Conservation (phyloP, 2,113 vertebrate species). For the Campylomormyrus tamandua region DNA sequence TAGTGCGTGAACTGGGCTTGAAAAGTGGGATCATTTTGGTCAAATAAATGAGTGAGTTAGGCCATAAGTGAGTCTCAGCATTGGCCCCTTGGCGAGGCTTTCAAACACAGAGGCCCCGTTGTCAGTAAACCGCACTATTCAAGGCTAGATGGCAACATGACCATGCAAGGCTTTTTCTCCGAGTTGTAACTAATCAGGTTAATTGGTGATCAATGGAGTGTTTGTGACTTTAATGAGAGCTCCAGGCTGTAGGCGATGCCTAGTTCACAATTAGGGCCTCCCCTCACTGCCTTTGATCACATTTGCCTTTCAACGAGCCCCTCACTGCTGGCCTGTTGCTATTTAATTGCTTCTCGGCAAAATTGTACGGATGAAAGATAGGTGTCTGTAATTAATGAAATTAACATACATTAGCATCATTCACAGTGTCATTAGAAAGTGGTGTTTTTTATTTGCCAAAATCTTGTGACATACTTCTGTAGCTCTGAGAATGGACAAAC, state of each 20-base stretch:
- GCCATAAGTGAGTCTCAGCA: slow-evolving; percentile 52
- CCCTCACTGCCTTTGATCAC: slow-evolving; percentile 85
- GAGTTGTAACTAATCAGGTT: slow-evolving; percentile 93
- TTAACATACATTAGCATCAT: slow-evolving; percentile 99
- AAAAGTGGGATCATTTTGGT: not conserved
- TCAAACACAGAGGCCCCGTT: slow-evolving; percentile 69
- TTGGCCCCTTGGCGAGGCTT: slow-evolving; percentile 61
- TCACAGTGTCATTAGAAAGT: slow-evolving; percentile 95
- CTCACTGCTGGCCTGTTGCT: slow-evolving; percentile 61
- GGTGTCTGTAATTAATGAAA: slow-evolving; percentile 99
- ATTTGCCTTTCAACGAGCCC: slow-evolving; percentile 71
- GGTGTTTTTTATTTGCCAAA: slow-evolving; percentile 72
- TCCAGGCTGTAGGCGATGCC: slow-evolving; percentile 78
- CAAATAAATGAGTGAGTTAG: slow-evolving; percentile 25
- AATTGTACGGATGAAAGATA: slow-evolving; percentile 98
- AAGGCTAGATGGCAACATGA: slow-evolving; percentile 64
- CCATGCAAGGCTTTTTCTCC: slow-evolving; percentile 80
- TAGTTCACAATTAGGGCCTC: slow-evolving; percentile 75
- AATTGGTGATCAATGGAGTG: slow-evolving; percentile 96
- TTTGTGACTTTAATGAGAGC: slow-evolving; percentile 91
- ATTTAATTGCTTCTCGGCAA: slow-evolving; percentile 97
- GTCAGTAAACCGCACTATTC: slow-evolving; percentile 75
- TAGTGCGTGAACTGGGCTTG: not conserved
- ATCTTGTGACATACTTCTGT: not conserved
- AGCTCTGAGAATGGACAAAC: not conserved